Evolutionary conservation across 1,140 invertebrate genomes (phyloP).

Genomic region (Heliconius eleuchia): DNA sequence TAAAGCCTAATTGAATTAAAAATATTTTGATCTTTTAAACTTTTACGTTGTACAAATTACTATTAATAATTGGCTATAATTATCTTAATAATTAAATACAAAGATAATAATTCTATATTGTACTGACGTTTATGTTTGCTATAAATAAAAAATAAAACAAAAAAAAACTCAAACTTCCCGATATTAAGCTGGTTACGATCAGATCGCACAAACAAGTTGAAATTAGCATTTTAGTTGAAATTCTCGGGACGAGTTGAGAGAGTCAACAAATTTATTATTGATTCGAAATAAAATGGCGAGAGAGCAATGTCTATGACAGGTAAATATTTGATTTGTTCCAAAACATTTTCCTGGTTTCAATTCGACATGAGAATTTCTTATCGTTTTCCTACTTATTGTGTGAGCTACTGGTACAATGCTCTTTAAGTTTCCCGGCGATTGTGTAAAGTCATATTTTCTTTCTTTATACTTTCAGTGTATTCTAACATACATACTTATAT

Average conservation of each 20-base stretch:
- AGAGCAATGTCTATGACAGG: constrained; percentile 33
- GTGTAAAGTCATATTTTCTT: not conserved
- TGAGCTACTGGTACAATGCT: constrained; percentile 19
- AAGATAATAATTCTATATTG: not conserved
- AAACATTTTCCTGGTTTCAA: constrained; percentile 23
- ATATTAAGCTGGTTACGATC: constrained; percentile 35
- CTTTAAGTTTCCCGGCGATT: constrained; percentile 6
- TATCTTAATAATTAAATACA: not conserved
- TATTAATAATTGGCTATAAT: too few relatives aligned
- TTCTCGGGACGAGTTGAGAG: constrained; percentile 8
- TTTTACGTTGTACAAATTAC: too few relatives aligned
- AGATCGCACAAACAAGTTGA: constrained; percentile 26
- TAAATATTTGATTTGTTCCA: constrained; percentile 39
- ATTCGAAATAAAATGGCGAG: constrained; percentile 29
- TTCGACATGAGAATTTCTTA: constrained; percentile 24
- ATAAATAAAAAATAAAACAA: not conserved
- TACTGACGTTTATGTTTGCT: not conserved
- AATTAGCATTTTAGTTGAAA: constrained; percentile 18
- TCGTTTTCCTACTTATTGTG: constrained; percentile 19
- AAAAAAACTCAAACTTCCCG: not conserved
- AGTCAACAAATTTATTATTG: constrained; percentile 39
- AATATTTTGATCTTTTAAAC: too few relatives aligned
- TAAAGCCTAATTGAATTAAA: too few relatives aligned
- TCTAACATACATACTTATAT: not conserved
- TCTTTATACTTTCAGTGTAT: not conserved